Evolutionary conservation across 2,888 invertebrate species (phyloP).

Genomic region (Drosophila helvetica): DNA sequence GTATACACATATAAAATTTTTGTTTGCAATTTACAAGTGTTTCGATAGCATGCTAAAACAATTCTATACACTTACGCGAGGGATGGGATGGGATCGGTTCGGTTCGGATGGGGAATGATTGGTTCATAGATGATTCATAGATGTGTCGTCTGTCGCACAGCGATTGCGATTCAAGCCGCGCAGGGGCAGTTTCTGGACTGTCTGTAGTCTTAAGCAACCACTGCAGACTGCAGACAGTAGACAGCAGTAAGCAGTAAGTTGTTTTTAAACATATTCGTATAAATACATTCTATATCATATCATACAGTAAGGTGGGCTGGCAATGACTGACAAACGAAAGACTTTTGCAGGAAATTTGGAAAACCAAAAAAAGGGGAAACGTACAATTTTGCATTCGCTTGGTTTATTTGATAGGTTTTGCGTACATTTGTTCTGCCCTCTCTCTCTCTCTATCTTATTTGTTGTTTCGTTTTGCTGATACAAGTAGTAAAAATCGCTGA

Average conservation of each 20-base stretch:
- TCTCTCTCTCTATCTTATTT: not conserved
- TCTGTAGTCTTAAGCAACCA: constrained; percentile 34
- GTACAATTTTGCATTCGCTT: constrained; percentile 18
- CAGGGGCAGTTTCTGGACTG: constrained; percentile 37
- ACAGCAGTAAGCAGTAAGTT: constrained; percentile 5
- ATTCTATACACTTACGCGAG: constrained; percentile 55
- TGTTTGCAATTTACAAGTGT: constrained; percentile 69
- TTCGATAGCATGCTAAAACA: constrained; percentile 47
- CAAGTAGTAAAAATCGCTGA: constrained; percentile 7
- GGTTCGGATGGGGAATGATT: constrained; percentile 8
- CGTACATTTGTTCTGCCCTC: not conserved
- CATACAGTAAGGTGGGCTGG: constrained; percentile 41
- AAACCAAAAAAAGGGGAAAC: constrained; percentile 1
- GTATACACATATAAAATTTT: constrained; percentile 49
- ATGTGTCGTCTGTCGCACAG: constrained; percentile 22
- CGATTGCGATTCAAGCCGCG: constrained; percentile 63
- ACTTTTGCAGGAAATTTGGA: constrained; percentile 6
- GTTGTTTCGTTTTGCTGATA: constrained; percentile 2
- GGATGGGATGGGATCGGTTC: not conserved
- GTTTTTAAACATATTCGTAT: constrained; percentile 42
- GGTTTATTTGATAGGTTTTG: constrained; percentile 16
- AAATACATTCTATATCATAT: constrained; percentile 32
- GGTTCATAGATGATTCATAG: constrained; percentile 12
- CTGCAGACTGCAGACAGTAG: constrained; percentile 27
- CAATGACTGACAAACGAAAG: constrained; percentile 43